A percentile compares a stretch with the other conserved stretches of the same genome.
These are phyloP conservation scores for Sylvietta virens DNA, from an alignment of 2,113 vertebrate genomes.

Conservation along the genomic window DNA sequence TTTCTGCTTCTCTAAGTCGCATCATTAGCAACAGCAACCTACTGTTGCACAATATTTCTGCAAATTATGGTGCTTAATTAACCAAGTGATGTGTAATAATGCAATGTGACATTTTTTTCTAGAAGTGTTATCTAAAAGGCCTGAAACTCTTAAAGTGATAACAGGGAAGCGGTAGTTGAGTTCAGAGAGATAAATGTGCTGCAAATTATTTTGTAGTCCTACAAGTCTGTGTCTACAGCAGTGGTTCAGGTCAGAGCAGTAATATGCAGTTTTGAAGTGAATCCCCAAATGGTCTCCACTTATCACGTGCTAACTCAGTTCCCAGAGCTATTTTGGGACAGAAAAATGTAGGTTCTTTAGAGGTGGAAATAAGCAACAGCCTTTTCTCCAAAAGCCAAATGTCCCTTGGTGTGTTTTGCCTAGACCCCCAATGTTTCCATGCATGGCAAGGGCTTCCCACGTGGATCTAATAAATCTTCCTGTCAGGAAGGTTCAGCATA, in stretches of 20 bases:
- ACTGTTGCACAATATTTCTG: background rate
- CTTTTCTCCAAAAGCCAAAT: background rate
- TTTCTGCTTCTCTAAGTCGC: background rate
- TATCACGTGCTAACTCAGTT: background rate
- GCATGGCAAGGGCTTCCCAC: rapidly evolving
- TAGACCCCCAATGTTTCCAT: background rate
- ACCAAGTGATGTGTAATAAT: background rate
- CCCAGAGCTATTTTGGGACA: background rate
- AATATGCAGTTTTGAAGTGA: background rate
- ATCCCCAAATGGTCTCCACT: background rate
- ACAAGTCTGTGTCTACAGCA: background rate
- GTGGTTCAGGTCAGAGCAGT: background rate
- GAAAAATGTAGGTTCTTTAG: background rate
- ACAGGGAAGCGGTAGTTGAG: background rate
- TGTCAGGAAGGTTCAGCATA: background rate
- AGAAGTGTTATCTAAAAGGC: background rate
- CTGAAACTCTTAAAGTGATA: background rate
- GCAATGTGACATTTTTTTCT: background rate
- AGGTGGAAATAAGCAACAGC: background rate
- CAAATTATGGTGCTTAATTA: constrained; percentile 34
- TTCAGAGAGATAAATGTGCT: background rate
- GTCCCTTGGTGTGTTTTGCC: background rate
- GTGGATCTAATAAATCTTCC: background rate
- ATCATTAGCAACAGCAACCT: background rate
- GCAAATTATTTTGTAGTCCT: background rate